A percentile compares a stretch with the other conserved stretches of the same genome.
phyloP scores from a whole-genome alignment of 2,888 invertebrate genomes.

The Diadromus collaris region DNA sequence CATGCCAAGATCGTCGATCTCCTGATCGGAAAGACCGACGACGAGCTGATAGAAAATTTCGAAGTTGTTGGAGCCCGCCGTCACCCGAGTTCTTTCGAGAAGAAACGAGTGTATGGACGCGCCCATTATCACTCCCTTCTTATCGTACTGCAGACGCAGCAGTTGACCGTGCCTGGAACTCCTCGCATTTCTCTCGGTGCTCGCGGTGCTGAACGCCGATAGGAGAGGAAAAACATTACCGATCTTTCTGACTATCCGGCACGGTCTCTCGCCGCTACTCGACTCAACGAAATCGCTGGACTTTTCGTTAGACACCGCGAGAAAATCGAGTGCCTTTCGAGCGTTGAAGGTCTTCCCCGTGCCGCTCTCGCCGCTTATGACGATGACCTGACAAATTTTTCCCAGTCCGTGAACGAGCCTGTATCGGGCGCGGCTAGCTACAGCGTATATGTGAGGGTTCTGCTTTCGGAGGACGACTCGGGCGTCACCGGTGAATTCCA shows the following conservation, averaged over 20 bases:
- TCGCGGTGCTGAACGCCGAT: constrained; percentile 78
- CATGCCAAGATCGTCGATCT: constrained; percentile 70
- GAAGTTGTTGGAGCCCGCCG: constrained; percentile 77
- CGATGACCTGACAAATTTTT: constrained; percentile 76
- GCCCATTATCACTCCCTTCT: constrained; percentile 72
- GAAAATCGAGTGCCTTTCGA: constrained; percentile 76
- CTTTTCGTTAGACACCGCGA: constrained; percentile 68
- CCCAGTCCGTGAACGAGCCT: constrained; percentile 74
- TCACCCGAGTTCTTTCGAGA: constrained; percentile 79
- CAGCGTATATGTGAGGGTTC: constrained; percentile 74
- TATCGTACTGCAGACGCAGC: constrained; percentile 76
- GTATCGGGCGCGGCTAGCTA: constrained; percentile 73
- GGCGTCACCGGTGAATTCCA: constrained; percentile 36
- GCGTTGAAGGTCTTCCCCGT: constrained; percentile 80
- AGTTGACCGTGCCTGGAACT: constrained; percentile 80
- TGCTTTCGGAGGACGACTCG: constrained; percentile 10
- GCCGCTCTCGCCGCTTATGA: constrained; percentile 80
- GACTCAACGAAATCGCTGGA: neutral
- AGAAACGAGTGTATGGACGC: constrained; percentile 78
- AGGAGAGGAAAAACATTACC: constrained; percentile 72
- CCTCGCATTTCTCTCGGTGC: constrained; percentile 77
- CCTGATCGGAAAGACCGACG: constrained; percentile 68
- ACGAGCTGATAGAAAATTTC: constrained; percentile 79
- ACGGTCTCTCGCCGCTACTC: constrained; percentile 34
- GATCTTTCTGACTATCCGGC: constrained; percentile 71